Evolutionary conservation across 1,140 invertebrate species (phyloP), one percentile per base, ranked within the genome.

Genomic region (Dreissena polymorpha): DNA sequence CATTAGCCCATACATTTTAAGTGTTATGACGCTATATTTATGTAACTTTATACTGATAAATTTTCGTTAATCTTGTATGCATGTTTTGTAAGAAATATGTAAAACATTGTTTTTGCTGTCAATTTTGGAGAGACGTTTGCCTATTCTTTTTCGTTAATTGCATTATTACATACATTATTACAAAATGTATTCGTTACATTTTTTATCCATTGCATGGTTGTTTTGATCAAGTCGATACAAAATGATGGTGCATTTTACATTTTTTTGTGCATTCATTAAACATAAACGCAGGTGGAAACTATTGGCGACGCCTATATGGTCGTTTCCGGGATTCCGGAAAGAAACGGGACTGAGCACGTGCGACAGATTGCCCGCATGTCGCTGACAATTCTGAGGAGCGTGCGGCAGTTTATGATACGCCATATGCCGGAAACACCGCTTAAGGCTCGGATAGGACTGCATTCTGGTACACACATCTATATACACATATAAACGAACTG

Each of bases 311-410:
- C 91, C 1, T 94, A 91, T 68, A 89, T 91, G 89, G 83, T 88
- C 53, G 89, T 90, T 1, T 81, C 74, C 60, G 86, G 87, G 16
- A 69, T 88, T 60, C 87, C 87, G 18, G 76, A 82, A 25, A 82
- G 82, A 21, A 84, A 84, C 64, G 93, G 91, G 21, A 89, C 86
- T 53, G 71, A 87, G 0, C 95, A 95, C 86, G 94, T 93, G 1
- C 93, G 92, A 6, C 94, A 95, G 84, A 94, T 95, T 83, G 94
- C 94, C 7, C 94, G 94, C 51, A 95, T 95, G 94, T 93, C 94
- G 0, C 86, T 95, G 1, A 94, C 94, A 6, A 90, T 95, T 6
- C 88, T 95, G 83, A 85, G 91, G 14, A 92, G 93, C 10, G 87
- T 93, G 14, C 84, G 92, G 27, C 92, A 91, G 5, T 95, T 94